Evolutionary conservation across 1,140 invertebrate species (phyloP), one percentile per base, ranked within the genome.

Genomic region (Drosophila rhopaloa): DNA sequence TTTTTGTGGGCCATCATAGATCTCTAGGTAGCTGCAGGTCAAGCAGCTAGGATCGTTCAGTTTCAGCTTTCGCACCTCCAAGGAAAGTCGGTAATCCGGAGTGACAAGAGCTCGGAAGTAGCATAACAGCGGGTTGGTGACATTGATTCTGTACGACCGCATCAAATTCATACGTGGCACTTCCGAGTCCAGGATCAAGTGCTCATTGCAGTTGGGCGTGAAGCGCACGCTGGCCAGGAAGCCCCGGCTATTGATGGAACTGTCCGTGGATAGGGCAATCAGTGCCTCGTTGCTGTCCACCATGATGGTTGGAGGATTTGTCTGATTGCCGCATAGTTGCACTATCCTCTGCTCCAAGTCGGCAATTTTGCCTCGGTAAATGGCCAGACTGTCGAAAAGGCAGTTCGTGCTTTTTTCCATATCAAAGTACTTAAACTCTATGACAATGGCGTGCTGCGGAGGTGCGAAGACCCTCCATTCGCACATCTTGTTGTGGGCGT

Each of bases 391-490:
- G 86, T 97, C 95, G 56, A 66, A 91, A 0, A 19, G 37, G 71
- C 93, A 94, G 1, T 85, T 68, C 0, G 0, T 2, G 24, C 59
- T 58, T 19, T 54, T 85, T 74, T 94, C 94, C 32, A 95, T 35
- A n/a, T 94, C 82, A 43, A 95, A 93, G 53, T 93, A 93, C 47
- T 93, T 90, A 72, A 95, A 95, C 90, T 95, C 95, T 8, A 98
- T 56, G 32, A 95, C 90, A 7, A 97, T 93, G 29, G 94, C 94
- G 90, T 96, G 95, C 62, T 95, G 93, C 3, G 81, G 10, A 0
- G 96, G 95, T 6, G 97, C 97, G 67, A 94, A 94, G 47, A 98
- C 95, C 43, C 93, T 86, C 97, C 97, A 98, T 0, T 94, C 94
- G 91, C 97, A 98, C 11, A 58, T 78, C 95, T 95, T 94, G 91